Percentiles rank a stretch among this genome's conserved stretches.
Evolutionary conservation across 2,113 vertebrate genomes (phyloP).

Genomic region (Otolemur garnettii): DNA sequence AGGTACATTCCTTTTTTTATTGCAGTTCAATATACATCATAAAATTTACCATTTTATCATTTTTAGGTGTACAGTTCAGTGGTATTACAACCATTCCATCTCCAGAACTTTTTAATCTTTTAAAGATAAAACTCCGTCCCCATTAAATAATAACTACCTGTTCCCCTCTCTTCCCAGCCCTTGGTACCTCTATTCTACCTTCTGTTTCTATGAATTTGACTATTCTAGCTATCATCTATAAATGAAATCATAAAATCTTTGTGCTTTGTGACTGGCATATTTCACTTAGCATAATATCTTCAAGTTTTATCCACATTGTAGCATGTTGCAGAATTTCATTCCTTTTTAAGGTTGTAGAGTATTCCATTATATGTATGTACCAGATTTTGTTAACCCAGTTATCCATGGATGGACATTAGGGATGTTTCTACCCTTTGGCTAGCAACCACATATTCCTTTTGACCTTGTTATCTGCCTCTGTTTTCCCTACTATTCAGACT

Average conservation of each 20-base stretch:
- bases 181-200: not conserved
- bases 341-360: not conserved
- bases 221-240: not conserved
- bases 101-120: not conserved
- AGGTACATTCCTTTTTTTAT: not conserved
- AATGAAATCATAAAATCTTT: not conserved
- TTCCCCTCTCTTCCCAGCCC: not conserved
- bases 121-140: not conserved
- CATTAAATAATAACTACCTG: not conserved
- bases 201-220: not conserved
- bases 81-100: not conserved
- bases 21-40: not conserved
- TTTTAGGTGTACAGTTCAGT: not conserved
- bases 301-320: not conserved
- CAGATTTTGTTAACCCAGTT: not conserved
- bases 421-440: not conserved
- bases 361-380: not conserved
- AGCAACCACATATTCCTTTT: not conserved
- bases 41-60: not conserved
- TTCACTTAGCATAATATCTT: not conserved
- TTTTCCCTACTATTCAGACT: not conserved
- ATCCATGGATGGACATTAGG: not conserved
- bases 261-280: not conserved
- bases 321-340: not conserved
- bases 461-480: not conserved